Conservation (phyloP, 1,140 invertebrate genomes). For the Plectus sambesii region DNA sequence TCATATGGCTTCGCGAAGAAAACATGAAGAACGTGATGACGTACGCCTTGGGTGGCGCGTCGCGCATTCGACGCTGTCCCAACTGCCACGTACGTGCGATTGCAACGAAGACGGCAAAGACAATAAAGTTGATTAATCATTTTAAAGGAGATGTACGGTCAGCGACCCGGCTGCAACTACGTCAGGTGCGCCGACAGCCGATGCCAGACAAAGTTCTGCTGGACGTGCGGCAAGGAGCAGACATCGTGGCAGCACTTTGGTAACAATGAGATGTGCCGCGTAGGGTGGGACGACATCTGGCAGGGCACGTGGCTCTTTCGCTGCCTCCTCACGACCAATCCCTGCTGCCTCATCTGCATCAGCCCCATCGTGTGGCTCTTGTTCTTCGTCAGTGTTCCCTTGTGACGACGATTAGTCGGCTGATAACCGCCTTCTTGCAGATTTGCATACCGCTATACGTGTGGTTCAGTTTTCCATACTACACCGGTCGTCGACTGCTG, state of each 20-base stretch:
- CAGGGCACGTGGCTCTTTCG: neutral
- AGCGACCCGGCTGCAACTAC: conserved; percentile 5
- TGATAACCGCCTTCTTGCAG: no score
- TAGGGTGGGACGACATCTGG: neutral
- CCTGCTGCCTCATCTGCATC: neutral
- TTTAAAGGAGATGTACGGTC: conserved; percentile 1
- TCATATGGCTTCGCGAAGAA: conserved; percentile 4
- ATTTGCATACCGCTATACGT: no score
- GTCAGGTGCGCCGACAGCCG: conserved; percentile 1
- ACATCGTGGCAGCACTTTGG: conserved; percentile 5
- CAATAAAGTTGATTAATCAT: neutral
- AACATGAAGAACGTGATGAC: conserved; percentile 2
- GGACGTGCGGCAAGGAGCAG: neutral
- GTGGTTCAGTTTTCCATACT: no score
- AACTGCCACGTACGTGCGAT: neutral
- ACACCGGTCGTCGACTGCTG: no score
- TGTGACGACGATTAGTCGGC: no score
- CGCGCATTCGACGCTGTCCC: neutral
- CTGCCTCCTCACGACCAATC: neutral
- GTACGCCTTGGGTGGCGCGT: neutral
- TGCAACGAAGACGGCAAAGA: neutral
- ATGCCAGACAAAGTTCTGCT: conserved; percentile 7
- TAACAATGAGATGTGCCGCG: neutral
- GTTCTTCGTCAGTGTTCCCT: neutral
- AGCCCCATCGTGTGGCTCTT: neutral